Evolutionary conservation across 2,797 vertebrate genomes (phyloP).

Genomic region (Hippopotamyrus pictus): DNA sequence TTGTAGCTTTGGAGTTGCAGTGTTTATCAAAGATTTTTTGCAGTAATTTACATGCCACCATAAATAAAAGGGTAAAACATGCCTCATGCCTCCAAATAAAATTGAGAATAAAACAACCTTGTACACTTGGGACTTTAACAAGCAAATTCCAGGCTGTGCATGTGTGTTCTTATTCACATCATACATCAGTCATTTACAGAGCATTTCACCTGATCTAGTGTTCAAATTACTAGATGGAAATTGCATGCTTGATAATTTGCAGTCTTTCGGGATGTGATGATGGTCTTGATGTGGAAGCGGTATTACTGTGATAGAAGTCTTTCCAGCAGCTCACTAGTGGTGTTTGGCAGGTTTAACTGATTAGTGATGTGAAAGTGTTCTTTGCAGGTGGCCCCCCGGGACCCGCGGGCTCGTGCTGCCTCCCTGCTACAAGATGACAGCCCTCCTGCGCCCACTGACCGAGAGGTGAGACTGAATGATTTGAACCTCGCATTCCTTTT

Average conservation of each 20-base stretch:
- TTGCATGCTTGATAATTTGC: background rate
- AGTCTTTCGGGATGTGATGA: background rate
- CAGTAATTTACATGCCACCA: background rate
- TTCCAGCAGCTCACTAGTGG: background rate
- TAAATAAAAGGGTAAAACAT: background rate
- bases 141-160: background rate
- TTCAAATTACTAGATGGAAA: background rate
- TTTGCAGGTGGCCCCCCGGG: slow-evolving; percentile 59
- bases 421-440: slow-evolving; percentile 65
- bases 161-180: background rate
- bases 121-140: background rate
- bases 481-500: background rate
- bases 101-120: background rate
- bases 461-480: slow-evolving; percentile 71
- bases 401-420: slow-evolving; percentile 60
- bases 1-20: background rate
- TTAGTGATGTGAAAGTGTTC: slow-evolving; percentile 23
- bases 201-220: background rate
- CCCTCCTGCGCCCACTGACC: slow-evolving; percentile 60
- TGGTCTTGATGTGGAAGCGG: background rate
- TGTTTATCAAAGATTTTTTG: background rate
- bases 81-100: background rate
- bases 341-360: background rate
- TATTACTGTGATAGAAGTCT: background rate
- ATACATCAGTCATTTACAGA: background rate